Evolutionary conservation across 2,113 vertebrate genomes (phyloP).

Genomic region (Cisticola juncidis): DNA sequence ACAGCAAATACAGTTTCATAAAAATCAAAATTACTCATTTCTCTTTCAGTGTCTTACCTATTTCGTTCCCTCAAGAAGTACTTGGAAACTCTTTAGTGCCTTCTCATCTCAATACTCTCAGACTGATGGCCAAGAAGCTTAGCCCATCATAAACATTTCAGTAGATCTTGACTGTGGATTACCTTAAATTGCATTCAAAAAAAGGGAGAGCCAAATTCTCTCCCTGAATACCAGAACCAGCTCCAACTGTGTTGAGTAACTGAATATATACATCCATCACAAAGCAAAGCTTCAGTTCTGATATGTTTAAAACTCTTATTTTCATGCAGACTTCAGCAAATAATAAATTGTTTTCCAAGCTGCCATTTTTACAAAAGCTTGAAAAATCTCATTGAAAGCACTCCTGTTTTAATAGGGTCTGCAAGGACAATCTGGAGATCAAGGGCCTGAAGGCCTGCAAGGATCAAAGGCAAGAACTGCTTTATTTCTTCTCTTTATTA

Average conservation of each 20-base stretch:
- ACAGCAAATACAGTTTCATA: neutral
- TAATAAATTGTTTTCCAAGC: neutral
- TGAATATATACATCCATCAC: neutral
- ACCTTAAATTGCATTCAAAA: neutral
- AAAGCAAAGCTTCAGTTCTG: neutral
- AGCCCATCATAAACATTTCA: neutral
- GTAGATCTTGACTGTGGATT: neutral
- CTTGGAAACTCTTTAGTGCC: neutral
- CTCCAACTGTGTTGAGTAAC: neutral
- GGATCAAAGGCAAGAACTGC: slow-evolving; percentile 80
- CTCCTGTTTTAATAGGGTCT: slow-evolving; percentile 77
- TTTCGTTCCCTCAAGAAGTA: neutral
- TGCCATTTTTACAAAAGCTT: neutral
- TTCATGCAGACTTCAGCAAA: neutral
- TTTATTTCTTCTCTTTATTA: neutral
- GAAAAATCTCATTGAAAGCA: neutral
- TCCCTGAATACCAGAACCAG: fast-evolving
- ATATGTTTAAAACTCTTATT: neutral
- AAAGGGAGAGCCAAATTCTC: neutral
- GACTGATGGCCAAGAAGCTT: neutral
- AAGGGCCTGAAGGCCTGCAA: slow-evolving; percentile 83
- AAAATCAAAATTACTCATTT: neutral
- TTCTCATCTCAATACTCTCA: neutral
- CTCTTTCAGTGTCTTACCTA: neutral
- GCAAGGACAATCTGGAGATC: slow-evolving; percentile 84